Evolutionary conservation across 1,140 invertebrate species (phyloP).

Genomic region (Hyposmocoma kahamanoa): DNA sequence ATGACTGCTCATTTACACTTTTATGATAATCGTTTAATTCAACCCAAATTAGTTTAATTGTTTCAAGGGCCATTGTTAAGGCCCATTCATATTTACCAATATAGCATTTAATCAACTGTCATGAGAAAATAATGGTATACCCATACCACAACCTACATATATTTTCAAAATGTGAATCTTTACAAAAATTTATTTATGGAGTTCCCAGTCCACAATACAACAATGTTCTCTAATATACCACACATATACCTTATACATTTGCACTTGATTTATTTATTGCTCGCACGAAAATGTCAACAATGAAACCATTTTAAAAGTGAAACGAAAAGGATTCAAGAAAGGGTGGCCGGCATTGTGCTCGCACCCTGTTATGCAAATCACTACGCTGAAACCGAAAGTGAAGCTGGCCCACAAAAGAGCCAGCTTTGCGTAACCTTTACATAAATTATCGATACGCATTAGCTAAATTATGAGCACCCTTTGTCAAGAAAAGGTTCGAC

Average conservation of each 20-base stretch:
- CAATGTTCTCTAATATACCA: constrained; percentile 38
- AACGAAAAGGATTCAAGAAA: constrained; percentile 62
- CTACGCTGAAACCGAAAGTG: constrained; percentile 70
- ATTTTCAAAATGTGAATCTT: no score
- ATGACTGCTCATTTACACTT: constrained; percentile 44
- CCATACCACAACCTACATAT: no score
- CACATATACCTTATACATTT: constrained; percentile 53
- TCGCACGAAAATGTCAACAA: constrained; percentile 64
- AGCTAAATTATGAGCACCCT: constrained; percentile 49
- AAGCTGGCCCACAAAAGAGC: constrained; percentile 33
- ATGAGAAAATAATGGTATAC: no score
- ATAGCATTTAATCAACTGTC: no score
- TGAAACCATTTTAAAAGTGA: constrained; percentile 64
- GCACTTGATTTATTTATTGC: constrained; percentile 69
- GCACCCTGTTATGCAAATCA: constrained; percentile 65
- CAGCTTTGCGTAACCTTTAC: constrained; percentile 51
- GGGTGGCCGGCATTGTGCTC: constrained; percentile 52
- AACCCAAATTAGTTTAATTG: constrained; percentile 42
- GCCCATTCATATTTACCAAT: no score
- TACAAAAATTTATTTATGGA: no score
- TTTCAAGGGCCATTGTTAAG: no score
- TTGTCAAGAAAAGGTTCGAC: constrained; percentile 29
- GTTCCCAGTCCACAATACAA: constrained; percentile 20
- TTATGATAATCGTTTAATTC: constrained; percentile 62
- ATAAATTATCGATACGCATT: constrained; percentile 68